A percentile compares a stretch with the other conserved stretches of the same genome.
Evolutionary conservation across 2,888 invertebrate species (phyloP).

Genomic region (Cantharis nigra): DNA sequence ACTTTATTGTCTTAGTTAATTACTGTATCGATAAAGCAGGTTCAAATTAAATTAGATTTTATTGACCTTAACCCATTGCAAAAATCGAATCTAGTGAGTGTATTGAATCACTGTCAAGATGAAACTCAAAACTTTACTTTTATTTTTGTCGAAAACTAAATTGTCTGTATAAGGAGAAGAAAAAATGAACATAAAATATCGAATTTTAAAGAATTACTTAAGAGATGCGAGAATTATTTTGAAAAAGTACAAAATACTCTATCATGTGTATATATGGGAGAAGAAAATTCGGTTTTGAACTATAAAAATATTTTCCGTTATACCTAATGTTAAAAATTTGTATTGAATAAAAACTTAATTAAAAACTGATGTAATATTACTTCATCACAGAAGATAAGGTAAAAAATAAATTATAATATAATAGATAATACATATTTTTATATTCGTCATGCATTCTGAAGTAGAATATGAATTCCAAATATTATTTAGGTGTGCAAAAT

Average conservation of each 20-base stretch:
- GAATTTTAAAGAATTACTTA: not conserved
- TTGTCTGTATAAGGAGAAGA: not conserved
- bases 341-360: not conserved
- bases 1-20: not conserved
- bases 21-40: not conserved
- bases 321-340: not conserved
- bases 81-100: not conserved
- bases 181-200: not conserved
- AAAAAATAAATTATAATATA: not conserved
- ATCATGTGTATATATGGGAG: too few relatives aligned
- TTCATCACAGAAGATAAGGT: not conserved
- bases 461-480: not conserved
- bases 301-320: not conserved
- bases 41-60: not conserved
- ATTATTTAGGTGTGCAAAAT: not conserved
- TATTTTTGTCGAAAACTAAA: not conserved
- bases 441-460: not conserved
- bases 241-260: not conserved
- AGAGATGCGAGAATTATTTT: not conserved
- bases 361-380: not conserved
- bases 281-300: not conserved
- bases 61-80: not conserved
- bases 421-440: not conserved
- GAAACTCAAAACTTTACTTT: not conserved
- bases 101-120: not conserved